Evolutionary conservation across 30 jellyfish, hydroid and myxozoan genomes (phyloP), one percentile per base, ranked within the genome.

Genomic region (Mastigias papua): DNA sequence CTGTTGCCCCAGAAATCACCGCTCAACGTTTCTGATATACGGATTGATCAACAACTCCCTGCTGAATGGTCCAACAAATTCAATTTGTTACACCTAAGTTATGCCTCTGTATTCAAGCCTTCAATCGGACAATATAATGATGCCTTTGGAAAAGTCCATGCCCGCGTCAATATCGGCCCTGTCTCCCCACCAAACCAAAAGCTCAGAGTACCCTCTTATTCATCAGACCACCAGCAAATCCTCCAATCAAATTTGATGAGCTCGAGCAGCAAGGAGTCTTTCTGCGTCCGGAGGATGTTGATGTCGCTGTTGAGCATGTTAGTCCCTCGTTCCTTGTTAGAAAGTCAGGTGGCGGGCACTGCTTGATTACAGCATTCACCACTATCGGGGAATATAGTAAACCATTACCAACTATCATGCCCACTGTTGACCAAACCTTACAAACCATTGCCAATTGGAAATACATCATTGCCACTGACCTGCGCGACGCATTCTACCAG

Each of bases 331-430:
- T 88, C 75, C 57, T 88, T 2, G 81, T 88, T 48, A 54, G 81
- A 37, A 88, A 81, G 73, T 76, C 97, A 17, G 16, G 0, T 20
- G 97, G 97, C 15, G 97, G 97, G 27, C 22, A 4, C 73, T 79
- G 97, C 28, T 83, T 79, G 8, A 95, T 88, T 1, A 88, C 97
- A 0, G 71, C 93, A 84, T 88, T 88, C 89, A 64, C 83, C 22
- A 94, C 81, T 15, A 89, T 88, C 19, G 97, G 83, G 1, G 34
- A 58, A 32, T 88, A 88, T 48, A 51, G 82, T 30, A 88, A 88
- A 33, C 94, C 94, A 0, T 94, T 79, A 69, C 97, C 97, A 15
- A 33, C 97, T n/a, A 29, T 88, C 62, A 66, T 88, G 97, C 93
- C 97, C 0, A 71, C 81, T 49, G 97, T 88, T 48, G 74, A 80